Evolutionary conservation across 1,140 invertebrate species (phyloP).

Genomic region (Orussus abietinus): DNA sequence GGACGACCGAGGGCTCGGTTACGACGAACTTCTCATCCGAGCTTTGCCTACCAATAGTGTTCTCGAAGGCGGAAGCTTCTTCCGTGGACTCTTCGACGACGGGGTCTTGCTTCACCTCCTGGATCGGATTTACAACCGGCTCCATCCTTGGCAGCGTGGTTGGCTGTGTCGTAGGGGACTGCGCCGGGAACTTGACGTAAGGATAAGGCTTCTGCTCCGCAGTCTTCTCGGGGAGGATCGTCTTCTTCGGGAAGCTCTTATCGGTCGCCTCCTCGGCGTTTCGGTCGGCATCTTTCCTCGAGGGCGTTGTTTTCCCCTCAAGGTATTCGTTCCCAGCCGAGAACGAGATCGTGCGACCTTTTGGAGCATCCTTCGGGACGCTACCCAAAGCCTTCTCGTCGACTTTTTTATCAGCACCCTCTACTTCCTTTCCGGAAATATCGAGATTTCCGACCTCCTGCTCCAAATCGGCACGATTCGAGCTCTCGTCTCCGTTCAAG

Average conservation of each 20-base stretch:
- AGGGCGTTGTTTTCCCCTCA: constrained; percentile 15
- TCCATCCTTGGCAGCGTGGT: too few species aligned
- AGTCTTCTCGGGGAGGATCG: constrained; percentile 3
- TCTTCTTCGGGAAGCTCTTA: constrained; percentile 7
- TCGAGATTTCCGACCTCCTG: too few species aligned
- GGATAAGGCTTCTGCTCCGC: constrained; percentile 20
- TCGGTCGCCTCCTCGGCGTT: constrained; percentile 8
- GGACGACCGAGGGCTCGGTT: constrained; percentile 34
- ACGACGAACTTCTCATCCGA: constrained; percentile 29
- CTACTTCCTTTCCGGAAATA: too few species aligned
- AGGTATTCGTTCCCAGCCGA: constrained; percentile 22
- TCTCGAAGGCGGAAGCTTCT: constrained; percentile 34
- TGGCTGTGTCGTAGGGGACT: too few species aligned
- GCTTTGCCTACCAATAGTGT: constrained; percentile 33
- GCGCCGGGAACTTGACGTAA: constrained; percentile 17
- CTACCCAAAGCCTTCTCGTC: too few species aligned
- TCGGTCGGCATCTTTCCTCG: constrained; percentile 7
- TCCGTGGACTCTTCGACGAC: constrained; percentile 17
- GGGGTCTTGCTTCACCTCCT: not conserved
- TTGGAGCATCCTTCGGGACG: too few species aligned
- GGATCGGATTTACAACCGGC: not conserved
- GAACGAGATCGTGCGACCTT: constrained; percentile 34
- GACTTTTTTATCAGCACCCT: too few species aligned
- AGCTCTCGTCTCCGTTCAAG: too few species aligned
- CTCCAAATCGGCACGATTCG: too few species aligned